Percentiles rank a stretch among this genome's conserved stretches.
phyloP scores from a whole-genome alignment of 1,140 invertebrate species.

The Probaryconus sp. region DNA sequence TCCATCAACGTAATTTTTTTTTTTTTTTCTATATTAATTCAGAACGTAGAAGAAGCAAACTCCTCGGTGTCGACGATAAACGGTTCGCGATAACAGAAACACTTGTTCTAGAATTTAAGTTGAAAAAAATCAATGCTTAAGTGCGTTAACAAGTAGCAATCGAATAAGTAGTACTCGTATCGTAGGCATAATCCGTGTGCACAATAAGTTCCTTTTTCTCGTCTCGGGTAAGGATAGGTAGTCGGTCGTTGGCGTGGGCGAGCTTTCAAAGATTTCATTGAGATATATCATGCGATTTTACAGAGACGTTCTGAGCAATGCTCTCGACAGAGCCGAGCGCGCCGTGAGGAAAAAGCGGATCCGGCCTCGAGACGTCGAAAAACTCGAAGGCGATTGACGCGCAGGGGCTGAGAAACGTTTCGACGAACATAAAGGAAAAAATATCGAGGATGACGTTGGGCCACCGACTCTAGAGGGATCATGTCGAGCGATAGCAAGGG shows the following conservation, averaged over 20 bases:
- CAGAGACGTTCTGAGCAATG: constrained; percentile 33
- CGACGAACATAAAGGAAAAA: constrained; percentile 41
- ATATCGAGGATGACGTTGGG: constrained; percentile 46
- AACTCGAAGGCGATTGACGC: constrained; percentile 43
- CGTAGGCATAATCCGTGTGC: constrained; percentile 19
- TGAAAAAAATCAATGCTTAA: neutral
- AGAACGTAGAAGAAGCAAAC: too few relatives aligned
- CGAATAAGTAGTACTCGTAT: neutral
- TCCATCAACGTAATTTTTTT: too few relatives aligned
- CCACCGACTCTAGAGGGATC: constrained; percentile 49
- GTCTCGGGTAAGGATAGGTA: too few relatives aligned
- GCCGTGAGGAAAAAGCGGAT: constrained; percentile 37
- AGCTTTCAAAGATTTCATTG: constrained; percentile 52
- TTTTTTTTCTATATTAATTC: too few relatives aligned
- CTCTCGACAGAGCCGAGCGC: constrained; percentile 15
- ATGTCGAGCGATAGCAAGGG: constrained; percentile 53
- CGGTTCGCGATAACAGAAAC: too few relatives aligned
- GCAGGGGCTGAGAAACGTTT: constrained; percentile 14
- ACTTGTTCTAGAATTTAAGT: too few relatives aligned
- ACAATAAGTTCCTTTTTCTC: constrained; percentile 45
- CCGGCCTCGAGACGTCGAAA: constrained; percentile 41
- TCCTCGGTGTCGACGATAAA: too few relatives aligned
- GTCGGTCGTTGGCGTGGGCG: too few relatives aligned
- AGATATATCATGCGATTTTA: constrained; percentile 53
- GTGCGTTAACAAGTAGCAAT: constrained; percentile 8